phyloP scores from a whole-genome alignment of 2,113 vertebrate genomes.

The Thymallus thymallus region DNA sequence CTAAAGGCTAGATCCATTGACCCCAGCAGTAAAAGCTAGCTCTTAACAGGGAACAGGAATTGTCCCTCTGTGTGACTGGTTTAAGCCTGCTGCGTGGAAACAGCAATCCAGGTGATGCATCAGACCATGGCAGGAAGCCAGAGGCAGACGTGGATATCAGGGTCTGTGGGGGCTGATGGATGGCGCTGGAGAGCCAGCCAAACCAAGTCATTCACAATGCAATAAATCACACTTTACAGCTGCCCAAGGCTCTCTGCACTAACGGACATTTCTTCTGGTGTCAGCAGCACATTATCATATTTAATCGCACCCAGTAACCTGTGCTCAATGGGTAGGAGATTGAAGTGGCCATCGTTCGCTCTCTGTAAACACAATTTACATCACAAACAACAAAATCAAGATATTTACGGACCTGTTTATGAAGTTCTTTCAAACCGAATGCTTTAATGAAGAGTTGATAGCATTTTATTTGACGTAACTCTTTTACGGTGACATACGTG shows the following conservation, averaged over 20 bases:
- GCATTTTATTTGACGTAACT: slow-evolving; percentile 77
- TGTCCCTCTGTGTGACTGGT: slow-evolving; percentile 13
- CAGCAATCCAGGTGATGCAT: slow-evolving; percentile 62
- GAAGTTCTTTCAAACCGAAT: slow-evolving; percentile 56
- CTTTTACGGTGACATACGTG: slow-evolving; percentile 68
- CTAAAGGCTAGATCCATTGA: slow-evolving; percentile 31
- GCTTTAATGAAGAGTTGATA: slow-evolving; percentile 54
- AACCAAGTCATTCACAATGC: slow-evolving; percentile 50
- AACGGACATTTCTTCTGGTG: slow-evolving; percentile 48
- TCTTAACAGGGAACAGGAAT: slow-evolving; percentile 35
- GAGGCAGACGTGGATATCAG: slow-evolving; percentile 38
- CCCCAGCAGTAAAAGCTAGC: slow-evolving; percentile 30
- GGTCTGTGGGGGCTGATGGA: slow-evolving; percentile 59
- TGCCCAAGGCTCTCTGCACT: slow-evolving; percentile 27
- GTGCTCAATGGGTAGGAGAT: slow-evolving; percentile 55
- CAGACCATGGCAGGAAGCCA: slow-evolving; percentile 65
- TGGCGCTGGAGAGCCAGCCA: slow-evolving; percentile 46
- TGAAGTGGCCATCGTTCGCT: slow-evolving; percentile 41
- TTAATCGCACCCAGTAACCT: slow-evolving; percentile 73
- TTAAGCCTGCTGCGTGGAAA: slow-evolving; percentile 54
- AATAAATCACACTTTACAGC: slow-evolving; percentile 67
- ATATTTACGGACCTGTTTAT: slow-evolving; percentile 70
- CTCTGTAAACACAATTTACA: slow-evolving; percentile 62
- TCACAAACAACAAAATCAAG: slow-evolving; percentile 36
- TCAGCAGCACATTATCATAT: slow-evolving; percentile 72